phyloP scores from a whole-genome alignment of 2,797 vertebrate species.

The Spinibarbus caldwelli region DNA sequence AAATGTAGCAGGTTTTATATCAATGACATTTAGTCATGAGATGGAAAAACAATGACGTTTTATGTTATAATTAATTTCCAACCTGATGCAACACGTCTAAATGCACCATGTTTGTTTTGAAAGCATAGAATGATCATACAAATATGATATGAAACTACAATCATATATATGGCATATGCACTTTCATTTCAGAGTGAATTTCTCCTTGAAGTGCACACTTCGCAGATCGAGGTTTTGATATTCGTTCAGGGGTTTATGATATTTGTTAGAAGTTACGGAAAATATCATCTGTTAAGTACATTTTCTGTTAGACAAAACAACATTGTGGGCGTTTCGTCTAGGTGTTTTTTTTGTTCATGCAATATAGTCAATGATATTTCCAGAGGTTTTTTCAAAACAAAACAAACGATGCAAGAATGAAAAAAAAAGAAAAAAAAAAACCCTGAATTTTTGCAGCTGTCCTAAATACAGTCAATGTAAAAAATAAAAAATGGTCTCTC shows the following conservation, averaged over 20 bases:
- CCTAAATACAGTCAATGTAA: neutral
- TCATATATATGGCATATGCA: neutral
- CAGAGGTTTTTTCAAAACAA: no score
- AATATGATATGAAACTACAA: neutral
- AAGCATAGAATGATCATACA: neutral
- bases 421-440: no score
- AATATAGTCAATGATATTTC: neutral
- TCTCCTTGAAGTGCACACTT: neutral
- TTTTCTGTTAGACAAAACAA: neutral
- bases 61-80: neutral
- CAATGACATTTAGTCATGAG: neutral
- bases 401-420: no score
- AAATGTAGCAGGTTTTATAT: neutral
- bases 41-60: neutral
- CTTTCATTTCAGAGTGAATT: neutral
- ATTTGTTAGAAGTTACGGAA: neutral
- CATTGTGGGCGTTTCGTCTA: neutral
- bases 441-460: neutral
- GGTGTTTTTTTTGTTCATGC: constrained; percentile 8
- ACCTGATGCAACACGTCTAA: neutral
- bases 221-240: neutral
- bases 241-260: neutral
- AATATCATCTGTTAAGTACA: neutral
- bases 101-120: neutral
- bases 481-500: neutral